Percentiles rank a stretch among this genome's conserved stretches.
These are phyloP conservation scores for Scophthalmus maximus DNA, from an alignment of 2,113 vertebrate genomes.

Conservation along the genomic window DNA sequence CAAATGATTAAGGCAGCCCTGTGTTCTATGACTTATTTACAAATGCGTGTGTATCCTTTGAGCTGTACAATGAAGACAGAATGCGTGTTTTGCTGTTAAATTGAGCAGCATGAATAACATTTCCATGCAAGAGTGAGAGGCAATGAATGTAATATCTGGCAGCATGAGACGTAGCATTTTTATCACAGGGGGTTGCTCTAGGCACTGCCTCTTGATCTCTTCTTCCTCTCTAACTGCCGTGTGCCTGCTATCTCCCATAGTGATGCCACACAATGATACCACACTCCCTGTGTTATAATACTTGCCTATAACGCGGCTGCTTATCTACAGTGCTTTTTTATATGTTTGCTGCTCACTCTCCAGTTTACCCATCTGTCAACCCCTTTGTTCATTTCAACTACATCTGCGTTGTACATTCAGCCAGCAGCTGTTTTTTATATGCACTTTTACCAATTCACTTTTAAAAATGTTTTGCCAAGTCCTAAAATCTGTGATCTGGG, in stretches of 20 bases:
- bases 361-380: conserved; percentile 31
- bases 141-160: conserved; percentile 52
- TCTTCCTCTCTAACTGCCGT: conserved; percentile 57
- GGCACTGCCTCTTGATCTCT: conserved; percentile 63
- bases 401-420: too few relatives aligned
- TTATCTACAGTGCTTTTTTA: conserved; percentile 29
- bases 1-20: conserved; percentile 39
- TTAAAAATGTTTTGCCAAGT: conserved; percentile 7
- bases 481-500: not conserved
- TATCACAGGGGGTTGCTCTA: conserved; percentile 62
- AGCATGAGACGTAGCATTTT: conserved; percentile 47
- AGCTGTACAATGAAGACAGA: conserved; percentile 40
- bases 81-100: conserved; percentile 45
- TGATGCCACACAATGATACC: conserved; percentile 58
- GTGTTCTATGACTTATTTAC: conserved; percentile 39
- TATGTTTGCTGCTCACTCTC: conserved; percentile 20
- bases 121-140: conserved; percentile 52
- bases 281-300: conserved; percentile 31
- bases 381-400: conserved; percentile 5
- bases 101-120: conserved; percentile 43
- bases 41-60: conserved; percentile 29
- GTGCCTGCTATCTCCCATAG: conserved; percentile 62
- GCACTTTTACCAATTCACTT: not conserved
- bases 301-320: too few relatives aligned
- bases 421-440: not conserved